These are phyloP conservation scores for Plagodis dolabraria DNA, from an alignment of 2,888 invertebrate genomes.

Conservation along the genomic window DNA sequence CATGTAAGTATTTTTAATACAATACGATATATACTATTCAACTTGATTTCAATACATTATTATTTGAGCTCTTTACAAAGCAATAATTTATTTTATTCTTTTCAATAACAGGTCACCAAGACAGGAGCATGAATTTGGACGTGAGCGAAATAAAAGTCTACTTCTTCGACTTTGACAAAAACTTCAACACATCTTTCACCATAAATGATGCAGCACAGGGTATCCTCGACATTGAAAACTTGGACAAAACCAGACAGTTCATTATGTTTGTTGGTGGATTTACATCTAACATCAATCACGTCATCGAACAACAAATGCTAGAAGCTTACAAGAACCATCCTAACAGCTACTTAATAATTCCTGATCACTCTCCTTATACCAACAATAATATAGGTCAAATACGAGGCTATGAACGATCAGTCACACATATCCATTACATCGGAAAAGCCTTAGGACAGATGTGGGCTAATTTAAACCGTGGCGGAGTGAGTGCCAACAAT, in stretches of 20 bases:
- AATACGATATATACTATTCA: background rate
- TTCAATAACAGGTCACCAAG: slow-evolving; percentile 56
- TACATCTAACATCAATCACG: slow-evolving; percentile 69
- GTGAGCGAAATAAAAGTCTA: slow-evolving; percentile 64
- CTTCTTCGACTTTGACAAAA: slow-evolving; percentile 65
- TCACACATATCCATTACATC: slow-evolving; percentile 70
- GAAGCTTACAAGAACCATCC: slow-evolving; percentile 64
- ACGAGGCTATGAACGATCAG: slow-evolving; percentile 72
- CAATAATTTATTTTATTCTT: background rate
- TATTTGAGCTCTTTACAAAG: background rate
- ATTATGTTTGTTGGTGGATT: slow-evolving; percentile 71
- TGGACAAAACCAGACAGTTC: slow-evolving; percentile 62
- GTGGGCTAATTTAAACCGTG: slow-evolving; percentile 52
- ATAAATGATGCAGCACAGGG: slow-evolving; percentile 60
- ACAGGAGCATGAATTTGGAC: slow-evolving; percentile 57
- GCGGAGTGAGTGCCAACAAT: slow-evolving; percentile 61
- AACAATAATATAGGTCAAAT: slow-evolving; percentile 62
- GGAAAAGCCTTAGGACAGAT: slow-evolving; percentile 66
- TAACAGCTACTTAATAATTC: slow-evolving; percentile 69
- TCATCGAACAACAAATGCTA: slow-evolving; percentile 63
- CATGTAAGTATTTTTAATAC: slow-evolving; percentile 12
- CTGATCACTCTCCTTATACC: slow-evolving; percentile 74
- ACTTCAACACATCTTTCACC: slow-evolving; percentile 51
- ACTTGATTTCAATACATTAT: background rate
- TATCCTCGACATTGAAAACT: slow-evolving; percentile 54